Evolutionary conservation across 1,140 invertebrate genomes (phyloP), one percentile per base, ranked within the genome.

Genomic region (Psilanteris sp.): DNA sequence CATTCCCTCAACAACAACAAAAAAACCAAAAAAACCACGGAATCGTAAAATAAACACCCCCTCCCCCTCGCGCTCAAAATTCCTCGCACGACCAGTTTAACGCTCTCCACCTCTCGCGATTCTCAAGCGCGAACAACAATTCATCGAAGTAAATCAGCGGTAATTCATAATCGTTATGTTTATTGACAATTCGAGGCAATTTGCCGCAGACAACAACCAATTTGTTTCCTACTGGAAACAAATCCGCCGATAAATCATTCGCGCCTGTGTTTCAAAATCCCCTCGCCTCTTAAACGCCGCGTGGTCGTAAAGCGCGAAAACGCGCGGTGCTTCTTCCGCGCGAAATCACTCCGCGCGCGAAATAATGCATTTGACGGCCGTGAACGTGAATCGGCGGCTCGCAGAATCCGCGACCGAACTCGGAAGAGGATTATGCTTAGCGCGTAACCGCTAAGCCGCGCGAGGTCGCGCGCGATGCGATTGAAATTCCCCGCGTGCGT

Each of bases 221-320:
- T 48, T 44, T 44, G 8, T 24, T 46, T 62, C 43, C 57, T 41
- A 62, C 57, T 50, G 43, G 34, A 62, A 62, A 50, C 34, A 50
- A 31, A 39, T 39, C 10, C 14, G 34, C 6, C 43, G 8, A 50
- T 48, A 62, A 62, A 62, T 59, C 54, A 59, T n/a, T 9, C 3
- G 4, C 18, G 14, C 8, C 37, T 36, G 22, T 39, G n/a, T 52
- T 52, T 24, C 1, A 20, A 54, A 29, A 29, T 6, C n/a, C 4
- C 34, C 20, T 39, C 22, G 22, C 10, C 32, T 34, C 32, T 34
- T n/a, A 10, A 52, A 37, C 34, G 10, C 9, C 34, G 10, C 9
- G 2, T 16, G 6, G 50, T 39, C 26, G 14, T 55, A 43, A 55
- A 43, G 52, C 22, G 36, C 36, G 39, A 61, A 61, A 61, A 46